Base-by-base conservation (phyloP, 2,113 vertebrate genomes). In the Redunca redunca region DNA sequence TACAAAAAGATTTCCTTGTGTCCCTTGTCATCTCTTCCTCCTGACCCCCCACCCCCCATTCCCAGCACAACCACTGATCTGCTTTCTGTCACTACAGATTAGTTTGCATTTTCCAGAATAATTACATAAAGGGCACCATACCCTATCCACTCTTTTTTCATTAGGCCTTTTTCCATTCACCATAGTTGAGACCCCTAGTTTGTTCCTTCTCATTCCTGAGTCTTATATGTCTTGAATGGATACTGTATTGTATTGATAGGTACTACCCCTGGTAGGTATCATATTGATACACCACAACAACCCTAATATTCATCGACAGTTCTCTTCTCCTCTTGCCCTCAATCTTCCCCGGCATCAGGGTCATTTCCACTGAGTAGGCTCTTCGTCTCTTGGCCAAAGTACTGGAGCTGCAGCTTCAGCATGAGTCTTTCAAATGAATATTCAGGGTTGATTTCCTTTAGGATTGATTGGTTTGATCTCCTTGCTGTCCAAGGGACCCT, bases 41-140 rank as follows among this genome's bases (percentile, higher is more conserved):
- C 53, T 43, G n/a, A 14, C 13, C 3, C 28, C 7, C 40, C 6
- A 3, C 6, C 14, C 11, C 12, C 23, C 3, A 0, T 4, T 16
- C n/a, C 53, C 52, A 9, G 6, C 40, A 78, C 15, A 30, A 10
- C 57, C 60, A 19, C 81, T 12, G 7, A 36, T 60, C 74, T 52
- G 48, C 30, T 28, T 77, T 30, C 36, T 53, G 40, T 77, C 64
- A 17, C 26, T 74, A 3, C 1, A 57, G 36, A 17, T 8, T 15
- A 14, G 17, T n/a, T 71, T 40, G 19, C 43, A 11, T 50, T 60
- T 95, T 91, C 90, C 92, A 48, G 85, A 90, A 62, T 52, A 40
- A 40, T 28, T 46, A 30, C 36, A 16, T 77, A 67, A 53, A 71
- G n/a, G 50, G 43, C 89, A 9, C 74, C 30, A 26, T 10, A 48